Evolutionary conservation across 2,888 invertebrate genomes (phyloP), one percentile per base, ranked within the genome.

Genomic region (Acutogordius australiensis): DNA sequence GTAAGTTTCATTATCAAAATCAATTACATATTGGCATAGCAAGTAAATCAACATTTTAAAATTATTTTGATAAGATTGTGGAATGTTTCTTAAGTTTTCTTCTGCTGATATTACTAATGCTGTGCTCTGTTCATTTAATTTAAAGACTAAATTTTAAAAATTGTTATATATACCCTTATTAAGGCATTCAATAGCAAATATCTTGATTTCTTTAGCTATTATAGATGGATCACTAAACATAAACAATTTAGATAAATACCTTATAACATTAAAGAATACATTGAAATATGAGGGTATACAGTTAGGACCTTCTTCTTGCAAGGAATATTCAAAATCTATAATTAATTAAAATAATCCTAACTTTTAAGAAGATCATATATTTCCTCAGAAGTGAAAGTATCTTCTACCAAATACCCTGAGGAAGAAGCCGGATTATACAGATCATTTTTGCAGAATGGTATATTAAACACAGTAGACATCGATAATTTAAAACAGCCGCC

Each of bases 321-420:
- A 23, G 26, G 51, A 51, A 23, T n/a, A 51, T 51, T 51, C 51
- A 51, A 51, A 51, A 51, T 51, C 51, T 51, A 51, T 21, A n/a
- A 23, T 21, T 23, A 51, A 51, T 51, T 51, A n/a, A 51, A 4
- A 51, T 51, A 4, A 51, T 51, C 8, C 23, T 51, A 8, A 51
- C 51, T 51, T 51, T 51, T 51, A 4, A 51, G 23, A n/a, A n/a
- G 13, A 23, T 51, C 23, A 8, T n/a, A 8, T 51, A 51, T 21
- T 23, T 51, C 51, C 4, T 51, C 51, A 23, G 4, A 21, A 8
- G 51, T n/a, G 23, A n/a, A 51, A 51, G 23, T 23, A n/a, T 51
- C 51, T 21, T 51, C 51, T 21, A 51, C 23, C 8, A 21, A 26
- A 51, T 51, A 51, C 4, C 51, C 51, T 51, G 51, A 51, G 4